Evolutionary conservation across 2,113 vertebrate genomes (phyloP), one percentile per base, ranked within the genome.

Genomic region (Orycteropus afer): DNA sequence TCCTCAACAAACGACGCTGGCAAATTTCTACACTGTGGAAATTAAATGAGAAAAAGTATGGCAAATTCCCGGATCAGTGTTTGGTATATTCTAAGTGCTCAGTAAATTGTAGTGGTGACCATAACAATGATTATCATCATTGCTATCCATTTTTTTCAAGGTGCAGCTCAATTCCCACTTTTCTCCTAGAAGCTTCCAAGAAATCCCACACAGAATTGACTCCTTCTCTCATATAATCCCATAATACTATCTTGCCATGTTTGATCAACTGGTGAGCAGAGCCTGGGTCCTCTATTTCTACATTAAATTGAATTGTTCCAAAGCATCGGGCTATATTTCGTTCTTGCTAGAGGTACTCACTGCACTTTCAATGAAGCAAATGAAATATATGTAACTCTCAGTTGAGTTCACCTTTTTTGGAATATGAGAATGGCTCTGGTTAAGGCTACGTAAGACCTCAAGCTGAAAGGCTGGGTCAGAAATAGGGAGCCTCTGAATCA

Each of bases 221-320:
- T 8, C n/a, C 22, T 42, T 29, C 23, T 45, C 40, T 34, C 45
- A 32, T 78, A 17, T 10, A 29, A 13, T 37, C 14, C 47, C 14
- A 0, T 10, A 3, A 14, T 45, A 27, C 3, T 20, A 4, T 22
- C 6, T 6, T 42, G 5, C 22, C 40, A 14, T 42, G 27, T 37
- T 84, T 34, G 22, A 20, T 47, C n/a, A 67, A 34, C 11, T 67
- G 42, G 4, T 49, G 32, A 79, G 25, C 45, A 57, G 40, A 80
- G 3, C 37, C 18, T 29, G 27, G 63, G 29, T n/a, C 69, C 47
- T 73, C 47, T 40, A 3, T 23, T 81, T 55, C 85, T 84, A 11
- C 63, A 47, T 34, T 40, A 27, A 53, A 5, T 12, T 29, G 18
- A 71, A 20, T 45, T 76, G 29, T 40, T 80, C 18, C 51, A 49